These are phyloP conservation scores for Magallana ariakensis DNA, from an alignment of 1,140 invertebrate genomes.

Conservation along the genomic window DNA sequence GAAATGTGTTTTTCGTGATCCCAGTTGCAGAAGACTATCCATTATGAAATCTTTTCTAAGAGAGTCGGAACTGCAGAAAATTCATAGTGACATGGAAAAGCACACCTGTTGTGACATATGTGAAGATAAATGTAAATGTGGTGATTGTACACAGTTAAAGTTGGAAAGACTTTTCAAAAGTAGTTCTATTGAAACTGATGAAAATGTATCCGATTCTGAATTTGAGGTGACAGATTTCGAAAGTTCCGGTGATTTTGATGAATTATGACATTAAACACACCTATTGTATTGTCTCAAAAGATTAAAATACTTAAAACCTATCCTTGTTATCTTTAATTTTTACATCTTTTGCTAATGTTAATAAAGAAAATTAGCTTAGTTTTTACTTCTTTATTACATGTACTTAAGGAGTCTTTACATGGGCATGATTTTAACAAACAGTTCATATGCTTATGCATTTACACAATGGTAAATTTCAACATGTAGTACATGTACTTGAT, in stretches of 20 bases:
- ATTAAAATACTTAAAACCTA: not conserved
- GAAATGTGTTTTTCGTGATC: not conserved
- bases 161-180: not conserved
- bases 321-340: too few species aligned
- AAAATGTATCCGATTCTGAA: not conserved
- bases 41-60: conserved; percentile 40
- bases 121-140: conserved; percentile 29
- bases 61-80: not conserved
- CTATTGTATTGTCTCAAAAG: not conserved
- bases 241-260: not conserved
- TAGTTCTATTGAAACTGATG: not conserved
- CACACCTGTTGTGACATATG: conserved; percentile 52
- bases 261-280: not conserved
- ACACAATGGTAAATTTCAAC: too few species aligned
- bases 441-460: too few species aligned
- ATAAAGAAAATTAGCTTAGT: too few species aligned
- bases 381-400: too few species aligned
- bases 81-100: conserved; percentile 25
- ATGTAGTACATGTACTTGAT: too few species aligned
- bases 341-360: too few species aligned
- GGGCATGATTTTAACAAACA: too few species aligned
- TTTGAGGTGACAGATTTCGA: conserved; percentile 4
- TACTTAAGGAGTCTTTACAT: too few species aligned
- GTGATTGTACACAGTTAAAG: not conserved
- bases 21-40: conserved; percentile 34